These are phyloP conservation scores for Epizoanthus stellaris DNA, from an alignment of 92 coral and sea anemone species.

Conservation along the genomic window DNA sequence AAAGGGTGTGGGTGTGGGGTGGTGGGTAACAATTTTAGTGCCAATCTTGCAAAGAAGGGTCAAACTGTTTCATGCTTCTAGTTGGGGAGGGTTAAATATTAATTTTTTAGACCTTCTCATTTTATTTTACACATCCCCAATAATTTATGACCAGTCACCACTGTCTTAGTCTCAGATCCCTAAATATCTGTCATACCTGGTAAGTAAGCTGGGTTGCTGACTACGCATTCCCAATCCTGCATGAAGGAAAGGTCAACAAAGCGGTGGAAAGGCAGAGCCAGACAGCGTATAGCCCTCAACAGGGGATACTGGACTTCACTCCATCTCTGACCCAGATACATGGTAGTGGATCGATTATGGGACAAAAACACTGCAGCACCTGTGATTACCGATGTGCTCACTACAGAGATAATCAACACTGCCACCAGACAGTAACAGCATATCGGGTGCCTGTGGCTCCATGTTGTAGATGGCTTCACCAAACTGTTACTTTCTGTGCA, in stretches of 20 bases:
- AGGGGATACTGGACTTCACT: constrained; percentile 80
- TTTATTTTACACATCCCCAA: too few relatives aligned
- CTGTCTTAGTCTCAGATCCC: too few relatives aligned
- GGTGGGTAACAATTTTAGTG: too few relatives aligned
- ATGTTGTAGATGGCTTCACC: background rate
- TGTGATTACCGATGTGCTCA: background rate
- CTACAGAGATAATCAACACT: constrained; percentile 7
- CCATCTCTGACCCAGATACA: constrained; percentile 62
- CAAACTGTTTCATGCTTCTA: too few relatives aligned
- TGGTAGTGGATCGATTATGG: constrained; percentile 46
- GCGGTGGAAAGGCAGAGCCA: constrained; percentile 71
- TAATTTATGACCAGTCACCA: too few relatives aligned
- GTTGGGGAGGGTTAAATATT: too few relatives aligned
- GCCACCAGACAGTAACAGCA: constrained; percentile 26
- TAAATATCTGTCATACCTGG: constrained; percentile 50
- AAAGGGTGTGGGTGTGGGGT: too few relatives aligned
- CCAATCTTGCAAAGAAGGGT: too few relatives aligned
- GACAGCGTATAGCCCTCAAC: constrained; percentile 53
- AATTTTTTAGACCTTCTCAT: too few relatives aligned
- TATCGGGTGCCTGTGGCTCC: background rate
- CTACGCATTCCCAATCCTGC: constrained; percentile 77
- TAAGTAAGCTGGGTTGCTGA: constrained; percentile 69
- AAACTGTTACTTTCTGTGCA: background rate
- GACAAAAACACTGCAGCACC: constrained; percentile 28
- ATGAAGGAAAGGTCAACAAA: constrained; percentile 57